Percentiles rank a stretch among this genome's conserved stretches.
phyloP scores from a whole-genome alignment of 30 jellyfish, hydroid and myxozoan species.

The Cassiopea andromeda region DNA sequence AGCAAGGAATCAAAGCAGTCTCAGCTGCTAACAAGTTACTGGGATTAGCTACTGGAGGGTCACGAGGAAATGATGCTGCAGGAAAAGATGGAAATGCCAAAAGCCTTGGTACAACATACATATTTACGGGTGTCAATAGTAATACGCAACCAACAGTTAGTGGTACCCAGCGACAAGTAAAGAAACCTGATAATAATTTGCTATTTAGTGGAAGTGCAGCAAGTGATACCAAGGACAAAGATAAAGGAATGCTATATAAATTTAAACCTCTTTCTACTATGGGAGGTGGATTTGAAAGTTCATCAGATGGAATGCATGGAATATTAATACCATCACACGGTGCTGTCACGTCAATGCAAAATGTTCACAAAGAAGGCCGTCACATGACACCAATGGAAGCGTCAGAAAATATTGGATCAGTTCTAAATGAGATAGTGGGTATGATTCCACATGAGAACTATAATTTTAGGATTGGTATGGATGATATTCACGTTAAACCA shows the following conservation, averaged over 20 bases:
- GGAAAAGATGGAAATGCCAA: slow-evolving; percentile 4
- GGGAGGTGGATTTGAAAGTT: neutral
- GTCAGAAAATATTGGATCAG: slow-evolving; percentile 51
- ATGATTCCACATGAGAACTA: slow-evolving; percentile 55
- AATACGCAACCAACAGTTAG: slow-evolving; percentile 54
- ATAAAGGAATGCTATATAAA: slow-evolving; percentile 17
- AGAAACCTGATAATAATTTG: slow-evolving; percentile 33
- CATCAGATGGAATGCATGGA: slow-evolving; percentile 21
- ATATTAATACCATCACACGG: slow-evolving; percentile 51
- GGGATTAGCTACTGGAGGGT: slow-evolving; percentile 7
- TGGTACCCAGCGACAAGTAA: slow-evolving; percentile 60
- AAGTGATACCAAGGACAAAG: neutral
- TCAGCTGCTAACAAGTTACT: neutral
- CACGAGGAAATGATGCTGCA: slow-evolving; percentile 36
- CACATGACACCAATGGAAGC: slow-evolving; percentile 64
- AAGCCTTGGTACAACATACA: slow-evolving; percentile 53
- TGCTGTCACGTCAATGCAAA: neutral
- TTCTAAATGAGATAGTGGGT: slow-evolving; percentile 40
- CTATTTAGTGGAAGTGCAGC: slow-evolving; percentile 15
- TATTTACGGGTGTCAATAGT: slow-evolving; percentile 30
- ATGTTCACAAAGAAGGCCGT: slow-evolving; percentile 65
- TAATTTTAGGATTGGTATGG: slow-evolving; percentile 35
- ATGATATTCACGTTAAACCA: slow-evolving; percentile 50
- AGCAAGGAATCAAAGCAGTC: slow-evolving; percentile 20
- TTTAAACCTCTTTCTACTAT: slow-evolving; percentile 13